Base-by-base conservation (phyloP, 1,140 invertebrate genomes). In the Plutomurus gul region DNA sequence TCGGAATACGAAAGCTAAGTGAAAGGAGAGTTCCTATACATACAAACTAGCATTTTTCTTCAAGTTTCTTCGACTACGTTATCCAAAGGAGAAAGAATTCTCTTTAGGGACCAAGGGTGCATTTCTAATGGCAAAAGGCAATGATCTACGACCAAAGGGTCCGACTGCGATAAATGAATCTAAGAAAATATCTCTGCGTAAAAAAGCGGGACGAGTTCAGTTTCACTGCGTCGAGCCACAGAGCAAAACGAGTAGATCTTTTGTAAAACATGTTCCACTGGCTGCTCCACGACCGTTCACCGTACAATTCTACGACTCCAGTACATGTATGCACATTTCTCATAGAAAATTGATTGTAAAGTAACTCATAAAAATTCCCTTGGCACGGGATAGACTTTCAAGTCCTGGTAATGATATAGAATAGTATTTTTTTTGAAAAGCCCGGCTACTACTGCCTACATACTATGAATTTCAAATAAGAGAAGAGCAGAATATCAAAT, bases 91-190 rank as follows among this genome's bases (percentile, higher is more conserved):
- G 49, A 47, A 56, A 47, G 33, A 75, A 33, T 51, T 75, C 37
- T 40, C 49, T 33, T 74, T 43, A 46, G 74, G 46, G 74, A 75
- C 74, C 36, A 60, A 75, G 74, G 74, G 74, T 75, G 74, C 74
- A 75, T 75, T 75, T 75, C 74, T 75, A 75, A 75, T 75, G 33
- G 37, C 60, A 46, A 46, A 65, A 72, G 70, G 70, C 70, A 72
- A 70, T 70, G 76, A 78, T 78, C 20, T 78, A 78, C 43, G 76
- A 78, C 30, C 49, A 72, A 72, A 78, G 65, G 76, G 65, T 27
- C 70, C 27, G 70, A 78, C 60, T 47, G 51, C 60, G 60, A 78
- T 78, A 73, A 78, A 78, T 78, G 76, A 78, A 78, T 71, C 76
- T 33, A 27, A 78, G 65, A 72, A 77, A 76, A 77, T 16, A 72